Evolutionary conservation across 2,797 vertebrate species (phyloP).

Genomic region (Xyrichtys novacula): DNA sequence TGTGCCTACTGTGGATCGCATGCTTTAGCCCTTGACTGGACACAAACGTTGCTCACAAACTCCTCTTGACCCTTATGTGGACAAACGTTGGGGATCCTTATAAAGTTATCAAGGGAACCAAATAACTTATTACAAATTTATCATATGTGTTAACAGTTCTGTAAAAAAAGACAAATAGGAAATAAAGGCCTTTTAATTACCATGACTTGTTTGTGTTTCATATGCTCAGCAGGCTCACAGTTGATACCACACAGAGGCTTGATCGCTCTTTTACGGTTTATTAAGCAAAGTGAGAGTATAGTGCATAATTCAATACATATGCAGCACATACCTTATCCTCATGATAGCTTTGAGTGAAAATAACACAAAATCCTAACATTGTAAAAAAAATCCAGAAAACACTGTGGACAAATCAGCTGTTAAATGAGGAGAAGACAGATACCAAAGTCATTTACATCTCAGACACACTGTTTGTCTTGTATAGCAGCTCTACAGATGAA

Average conservation of each 20-base stretch:
- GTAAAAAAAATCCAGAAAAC: constrained; percentile 21
- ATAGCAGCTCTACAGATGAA: not conserved
- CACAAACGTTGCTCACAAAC: constrained; percentile 87
- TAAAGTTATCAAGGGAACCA: constrained; percentile 87
- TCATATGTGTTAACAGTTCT: constrained; percentile 89
- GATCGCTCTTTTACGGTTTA: constrained; percentile 55
- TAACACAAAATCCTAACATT: constrained; percentile 20
- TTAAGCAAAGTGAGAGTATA: constrained; percentile 53
- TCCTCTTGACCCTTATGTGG: constrained; percentile 83
- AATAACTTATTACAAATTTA: constrained; percentile 88
- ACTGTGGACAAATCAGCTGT: not conserved
- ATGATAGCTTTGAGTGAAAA: constrained; percentile 14
- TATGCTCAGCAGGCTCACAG: constrained; percentile 30
- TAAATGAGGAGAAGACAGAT: constrained; percentile 19
- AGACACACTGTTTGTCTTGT: not conserved
- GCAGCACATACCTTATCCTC: constrained; percentile 12
- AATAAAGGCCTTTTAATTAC: constrained; percentile 90
- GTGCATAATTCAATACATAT: constrained; percentile 25
- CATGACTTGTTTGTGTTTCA: constrained; percentile 69
- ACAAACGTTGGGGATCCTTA: constrained; percentile 84
- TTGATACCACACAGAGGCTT: constrained; percentile 28
- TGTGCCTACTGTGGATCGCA: constrained; percentile 89
- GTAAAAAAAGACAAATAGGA: constrained; percentile 85
- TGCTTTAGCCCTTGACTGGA: constrained; percentile 88
- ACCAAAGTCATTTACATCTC: constrained; percentile 14